phyloP scores from a whole-genome alignment of 1,140 invertebrate genomes.

The Melanaphis sacchari region DNA sequence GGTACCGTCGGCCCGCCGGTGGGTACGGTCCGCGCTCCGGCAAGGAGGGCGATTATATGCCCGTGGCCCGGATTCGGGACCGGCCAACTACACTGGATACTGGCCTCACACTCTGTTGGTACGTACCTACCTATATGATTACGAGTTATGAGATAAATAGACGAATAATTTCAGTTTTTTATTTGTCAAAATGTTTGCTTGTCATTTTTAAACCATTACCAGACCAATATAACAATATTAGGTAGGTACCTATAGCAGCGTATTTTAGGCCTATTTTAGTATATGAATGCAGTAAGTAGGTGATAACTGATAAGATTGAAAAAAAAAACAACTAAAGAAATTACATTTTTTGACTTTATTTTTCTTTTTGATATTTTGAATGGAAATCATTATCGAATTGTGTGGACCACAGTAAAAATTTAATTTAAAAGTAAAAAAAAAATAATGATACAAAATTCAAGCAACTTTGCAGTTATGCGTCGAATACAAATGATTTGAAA shows the following conservation, averaged over 20 bases:
- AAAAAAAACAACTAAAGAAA: background rate
- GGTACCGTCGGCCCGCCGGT: background rate
- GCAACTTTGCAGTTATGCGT: too few relatives aligned
- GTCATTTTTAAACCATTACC: background rate
- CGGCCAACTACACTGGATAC: constrained; percentile 3
- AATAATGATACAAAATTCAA: too few relatives aligned
- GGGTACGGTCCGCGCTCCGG: background rate
- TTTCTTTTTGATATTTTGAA: background rate
- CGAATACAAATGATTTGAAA: too few relatives aligned
- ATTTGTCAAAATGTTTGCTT: background rate
- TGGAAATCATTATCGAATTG: background rate
- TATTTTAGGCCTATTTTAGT: too few relatives aligned
- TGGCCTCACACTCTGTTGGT: constrained; percentile 35
- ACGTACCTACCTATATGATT: background rate
- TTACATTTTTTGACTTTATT: background rate
- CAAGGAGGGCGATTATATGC: constrained; percentile 10
- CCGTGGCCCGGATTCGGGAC: background rate
- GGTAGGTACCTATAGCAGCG: too few relatives aligned
- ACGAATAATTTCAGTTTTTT: too few relatives aligned
- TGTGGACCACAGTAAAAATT: too few relatives aligned
- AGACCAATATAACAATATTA: background rate
- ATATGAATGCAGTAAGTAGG: too few relatives aligned
- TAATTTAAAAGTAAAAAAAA: too few relatives aligned
- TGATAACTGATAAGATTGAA: background rate
- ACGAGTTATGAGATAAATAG: too few relatives aligned